Evolutionary conservation across 2,888 invertebrate genomes (phyloP), one percentile per base, ranked within the genome.

Genomic region (Calameuta idolon): DNA sequence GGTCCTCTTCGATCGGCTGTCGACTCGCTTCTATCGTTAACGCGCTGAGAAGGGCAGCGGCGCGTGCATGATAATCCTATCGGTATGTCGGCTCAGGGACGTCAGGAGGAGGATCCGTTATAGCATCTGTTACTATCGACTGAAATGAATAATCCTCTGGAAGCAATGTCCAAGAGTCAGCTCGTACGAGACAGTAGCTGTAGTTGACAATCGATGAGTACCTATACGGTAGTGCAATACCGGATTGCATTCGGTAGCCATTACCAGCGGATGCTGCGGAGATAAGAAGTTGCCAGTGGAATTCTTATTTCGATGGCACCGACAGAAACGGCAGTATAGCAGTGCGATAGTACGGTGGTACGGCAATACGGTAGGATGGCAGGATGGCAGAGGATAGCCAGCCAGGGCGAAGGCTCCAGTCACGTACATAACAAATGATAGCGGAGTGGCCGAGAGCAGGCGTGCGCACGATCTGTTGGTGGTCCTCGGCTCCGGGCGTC

Each of bases 371-470:
- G 84, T 87, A 88, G 88, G 84, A 88, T 86, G 83, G 82, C 85
- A 84, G 84, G 86, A 89, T 88, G 87, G 85, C 86, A 88, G 55
- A 55, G 71, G 71, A 71, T 71, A 31, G 71, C 55, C 71, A 71
- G 87, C 87, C 87, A 87, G 86, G 86, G 86, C 85, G 55, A 84
- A 83, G 33, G 71, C 31, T 76, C 78, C 79, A 89, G 89, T 89
- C 90, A 90, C 89, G 89, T 91, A 90, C 88, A 87, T 90, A 90
- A 90, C 89, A 90, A 91, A 90, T 90, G 90, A 90, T 90, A 89
- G 88, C 87, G 85, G 71, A 71, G 71, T 71, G 71, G 71, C 71
- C 71, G 31, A 71, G 71, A 71, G 33, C 71, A 34, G 71, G 71
- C 82, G 83, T 81, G 84, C 83, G 82, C 82, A 79, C 82, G 84